Evolutionary conservation across 2,113 vertebrate genomes (phyloP).

Genomic region (Saguinus imperator): DNA sequence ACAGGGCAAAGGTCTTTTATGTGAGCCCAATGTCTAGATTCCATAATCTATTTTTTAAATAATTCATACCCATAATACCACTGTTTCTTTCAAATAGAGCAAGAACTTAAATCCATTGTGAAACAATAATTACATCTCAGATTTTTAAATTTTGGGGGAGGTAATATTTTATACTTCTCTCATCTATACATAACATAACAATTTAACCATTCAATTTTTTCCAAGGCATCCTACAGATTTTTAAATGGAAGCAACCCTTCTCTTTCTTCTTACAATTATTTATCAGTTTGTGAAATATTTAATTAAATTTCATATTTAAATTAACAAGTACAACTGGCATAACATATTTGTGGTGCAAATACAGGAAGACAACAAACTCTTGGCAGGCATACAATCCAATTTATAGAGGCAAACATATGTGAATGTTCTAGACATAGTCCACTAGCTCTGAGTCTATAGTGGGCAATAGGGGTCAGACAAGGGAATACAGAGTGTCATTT

Average conservation of each 20-base stretch:
- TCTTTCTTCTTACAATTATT: background rate
- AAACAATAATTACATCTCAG: background rate
- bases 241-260: background rate
- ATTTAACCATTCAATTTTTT: background rate
- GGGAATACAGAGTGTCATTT: background rate
- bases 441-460: background rate
- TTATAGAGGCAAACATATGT: background rate
- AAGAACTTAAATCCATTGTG: background rate
- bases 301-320: background rate
- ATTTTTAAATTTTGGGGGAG: background rate
- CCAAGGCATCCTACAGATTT: background rate
- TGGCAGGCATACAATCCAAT: background rate
- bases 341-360: background rate
- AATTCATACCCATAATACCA: background rate
- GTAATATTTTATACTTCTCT: background rate
- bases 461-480: background rate
- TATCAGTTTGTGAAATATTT: background rate
- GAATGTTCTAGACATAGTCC: background rate
- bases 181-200: background rate
- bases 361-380: background rate
- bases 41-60: background rate
- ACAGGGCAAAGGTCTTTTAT: background rate
- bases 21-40: background rate
- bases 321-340: background rate
- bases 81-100: background rate